These are phyloP conservation scores for Malacoctenus gilli DNA, from an alignment of 2,797 vertebrate genomes.

Conservation along the genomic window DNA sequence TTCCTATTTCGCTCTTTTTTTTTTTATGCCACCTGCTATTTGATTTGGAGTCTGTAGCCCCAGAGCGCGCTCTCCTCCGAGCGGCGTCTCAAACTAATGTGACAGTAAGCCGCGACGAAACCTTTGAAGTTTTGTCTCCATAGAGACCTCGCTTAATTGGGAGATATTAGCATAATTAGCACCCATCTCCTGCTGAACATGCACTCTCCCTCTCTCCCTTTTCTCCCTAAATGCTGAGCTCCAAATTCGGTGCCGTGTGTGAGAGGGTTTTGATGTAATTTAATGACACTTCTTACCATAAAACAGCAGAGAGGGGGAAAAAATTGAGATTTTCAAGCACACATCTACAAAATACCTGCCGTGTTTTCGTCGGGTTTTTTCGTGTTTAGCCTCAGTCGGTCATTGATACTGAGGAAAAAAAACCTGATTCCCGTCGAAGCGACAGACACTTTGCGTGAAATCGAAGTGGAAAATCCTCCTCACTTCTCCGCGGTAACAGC, in stretches of 20 bases:
- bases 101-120: constrained; percentile 20
- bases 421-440: too few relatives aligned
- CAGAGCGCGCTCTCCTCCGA: constrained; percentile 23
- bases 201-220: constrained; percentile 10
- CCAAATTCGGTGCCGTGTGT: too few relatives aligned
- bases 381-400: too few relatives aligned
- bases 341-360: background rate
- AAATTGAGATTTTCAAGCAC: constrained; percentile 13
- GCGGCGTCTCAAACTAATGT: constrained; percentile 21
- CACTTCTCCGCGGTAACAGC: too few relatives aligned
- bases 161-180: constrained; percentile 70
- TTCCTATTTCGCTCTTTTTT: background rate
- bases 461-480: too few relatives aligned
- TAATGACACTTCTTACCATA: too few relatives aligned
- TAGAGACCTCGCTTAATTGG: constrained; percentile 64
- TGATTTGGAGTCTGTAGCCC: constrained; percentile 25
- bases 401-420: too few relatives aligned
- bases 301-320: background rate
- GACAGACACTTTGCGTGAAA: too few relatives aligned
- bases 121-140: constrained; percentile 70
- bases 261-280: too few relatives aligned
- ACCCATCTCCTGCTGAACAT: constrained; percentile 46
- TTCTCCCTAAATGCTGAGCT: too few relatives aligned
- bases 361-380: too few relatives aligned
- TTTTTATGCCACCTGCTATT: constrained; percentile 31